A percentile compares a stretch with the other conserved stretches of the same genome.
phyloP scores from a whole-genome alignment of 2,797 vertebrate genomes.

The Mionectes olivaceus region DNA sequence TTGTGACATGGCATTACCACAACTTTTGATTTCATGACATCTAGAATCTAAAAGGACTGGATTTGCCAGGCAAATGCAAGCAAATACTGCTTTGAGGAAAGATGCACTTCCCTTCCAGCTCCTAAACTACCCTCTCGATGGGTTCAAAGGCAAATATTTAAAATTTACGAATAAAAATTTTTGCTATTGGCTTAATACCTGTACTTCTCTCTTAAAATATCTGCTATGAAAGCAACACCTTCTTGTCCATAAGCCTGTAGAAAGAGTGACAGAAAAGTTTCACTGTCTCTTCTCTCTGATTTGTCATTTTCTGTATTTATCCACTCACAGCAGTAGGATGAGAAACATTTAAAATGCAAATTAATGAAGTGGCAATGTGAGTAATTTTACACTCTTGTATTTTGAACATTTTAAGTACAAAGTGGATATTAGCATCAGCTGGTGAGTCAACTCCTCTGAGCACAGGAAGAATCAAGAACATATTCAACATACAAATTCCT shows the following conservation, averaged over 20 bases:
- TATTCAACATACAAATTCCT: conserved; percentile 18
- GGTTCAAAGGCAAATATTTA: not conserved
- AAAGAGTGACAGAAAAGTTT: not conserved
- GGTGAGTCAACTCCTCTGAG: not conserved
- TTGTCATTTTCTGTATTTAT: not conserved
- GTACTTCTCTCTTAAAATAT: not conserved
- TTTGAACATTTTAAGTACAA: not conserved
- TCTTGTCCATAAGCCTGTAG: not conserved
- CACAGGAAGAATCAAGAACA: not conserved
- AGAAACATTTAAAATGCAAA: not conserved
- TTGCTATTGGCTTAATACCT: not conserved
- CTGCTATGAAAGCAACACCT: not conserved
- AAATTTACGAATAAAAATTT: not conserved
- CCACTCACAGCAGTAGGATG: not conserved
- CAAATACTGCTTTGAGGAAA: not conserved
- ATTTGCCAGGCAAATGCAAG: not conserved
- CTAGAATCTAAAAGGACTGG: not conserved
- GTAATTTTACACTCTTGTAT: not conserved
- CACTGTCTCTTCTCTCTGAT: not conserved
- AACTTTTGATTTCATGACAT: not conserved
- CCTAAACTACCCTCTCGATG: not conserved
- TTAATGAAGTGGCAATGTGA: conserved; percentile 15
- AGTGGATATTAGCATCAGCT: not conserved
- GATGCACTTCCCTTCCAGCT: not conserved
- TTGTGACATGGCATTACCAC: not conserved